Percentiles rank a stretch among this genome's conserved stretches.
Conservation (phyloP, 1,140 invertebrate species). For the Cardiocondyla obscurior region DNA sequence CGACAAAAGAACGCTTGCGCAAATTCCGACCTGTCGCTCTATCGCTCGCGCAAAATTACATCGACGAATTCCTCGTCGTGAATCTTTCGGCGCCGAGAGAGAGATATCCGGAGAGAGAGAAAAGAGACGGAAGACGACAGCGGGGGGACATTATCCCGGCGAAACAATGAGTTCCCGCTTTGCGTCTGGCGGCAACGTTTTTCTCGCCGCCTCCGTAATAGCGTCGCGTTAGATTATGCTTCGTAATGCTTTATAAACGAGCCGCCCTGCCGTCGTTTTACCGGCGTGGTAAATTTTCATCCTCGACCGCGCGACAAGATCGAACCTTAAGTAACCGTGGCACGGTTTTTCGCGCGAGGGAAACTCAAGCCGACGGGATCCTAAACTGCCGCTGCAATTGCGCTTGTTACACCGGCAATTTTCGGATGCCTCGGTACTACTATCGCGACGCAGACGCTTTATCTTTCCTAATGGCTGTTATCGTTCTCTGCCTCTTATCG, state of each 20-base stretch:
- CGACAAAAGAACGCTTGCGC: conserved; percentile 52
- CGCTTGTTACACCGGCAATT: conserved; percentile 13
- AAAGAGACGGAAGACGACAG: background rate
- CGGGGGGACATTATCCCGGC: conserved; percentile 52
- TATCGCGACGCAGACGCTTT: conserved; percentile 6
- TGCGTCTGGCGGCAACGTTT: conserved; percentile 8
- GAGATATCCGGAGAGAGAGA: background rate
- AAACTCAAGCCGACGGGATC: background rate
- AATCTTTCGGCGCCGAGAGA: background rate
- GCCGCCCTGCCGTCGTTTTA: background rate
- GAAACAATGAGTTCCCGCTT: conserved; percentile 55
- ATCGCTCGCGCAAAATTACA: conserved; percentile 44
- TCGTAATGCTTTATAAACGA: conserved; percentile 29
- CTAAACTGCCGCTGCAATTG: background rate
- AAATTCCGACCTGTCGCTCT: conserved; percentile 45
- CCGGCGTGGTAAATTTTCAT: conserved; percentile 32
- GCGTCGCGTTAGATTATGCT: conserved; percentile 44
- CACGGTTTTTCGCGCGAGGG: background rate
- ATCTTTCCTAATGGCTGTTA: conserved; percentile 35
- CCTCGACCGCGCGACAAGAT: background rate
- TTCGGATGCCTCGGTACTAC: background rate
- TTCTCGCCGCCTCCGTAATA: conserved; percentile 15
- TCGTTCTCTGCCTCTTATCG: conserved; percentile 46
- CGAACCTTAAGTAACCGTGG: background rate
- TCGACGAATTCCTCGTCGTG: conserved; percentile 46